Base-by-base conservation (phyloP, 2,888 invertebrate species). In the Nezara viridula region DNA sequence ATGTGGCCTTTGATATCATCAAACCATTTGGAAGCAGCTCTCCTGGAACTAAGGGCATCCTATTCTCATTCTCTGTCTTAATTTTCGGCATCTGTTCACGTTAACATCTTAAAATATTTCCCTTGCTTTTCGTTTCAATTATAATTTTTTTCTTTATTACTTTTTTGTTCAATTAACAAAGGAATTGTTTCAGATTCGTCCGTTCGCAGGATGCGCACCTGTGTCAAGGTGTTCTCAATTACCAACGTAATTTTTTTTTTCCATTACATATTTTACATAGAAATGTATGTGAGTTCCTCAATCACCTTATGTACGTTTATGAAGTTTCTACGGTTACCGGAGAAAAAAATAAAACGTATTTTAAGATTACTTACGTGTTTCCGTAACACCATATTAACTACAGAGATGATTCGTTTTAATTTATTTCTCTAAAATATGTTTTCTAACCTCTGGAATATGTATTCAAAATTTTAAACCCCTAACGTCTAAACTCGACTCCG, bases 41-140 rank as follows among this genome's bases (percentile, higher is more conserved):
- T 2, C 24, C 44, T 44, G 81, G 40, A 9, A 81, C 81, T 81
- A 81, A 37, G 19, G 4, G 32, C 37, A 73, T 66, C 66, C 32
- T 73, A 24, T 73, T n/a, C 12, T 37, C 73, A 14, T 73, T n/a
- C n/a, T n/a, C n/a, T n/a, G n/a, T n/a, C n/a, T n/a, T 73, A 37
- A 37, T 37, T 81, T 44, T 47, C 24, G 2, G 0, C 66, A 73
- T 73, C 66, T 73, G 19, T 37, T 6, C 24, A 6, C 44, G n/a
- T 81, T 44, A 44, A 81, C 81, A 81, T 47, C 44, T 24, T 40
- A n/a, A 47, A 81, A 81, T 81, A 47, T 81, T 81, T 44, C 66
- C 44, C 44, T 77, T 14, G 44, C 10, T 24, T 81, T 81, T 81
- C n/a, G 44, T 81, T 44, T 44, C 81, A 81, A 81, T 81, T 81